Percentiles rank a stretch among this genome's conserved stretches.
Conservation (phyloP, 2,797 vertebrate genomes). For the Hydrocynus forskahlii region DNA sequence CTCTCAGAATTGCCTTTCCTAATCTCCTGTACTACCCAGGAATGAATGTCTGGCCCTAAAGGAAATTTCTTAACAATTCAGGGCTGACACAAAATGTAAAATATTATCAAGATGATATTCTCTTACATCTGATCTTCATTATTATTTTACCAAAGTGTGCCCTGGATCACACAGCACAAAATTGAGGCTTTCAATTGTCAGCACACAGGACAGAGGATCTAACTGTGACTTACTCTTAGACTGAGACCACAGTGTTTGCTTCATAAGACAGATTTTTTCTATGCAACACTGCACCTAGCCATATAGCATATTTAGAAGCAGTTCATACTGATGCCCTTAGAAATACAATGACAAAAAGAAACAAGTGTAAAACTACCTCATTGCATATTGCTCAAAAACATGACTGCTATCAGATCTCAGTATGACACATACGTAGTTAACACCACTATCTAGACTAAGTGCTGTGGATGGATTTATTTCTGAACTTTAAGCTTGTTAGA, state of each 20-base stretch:
- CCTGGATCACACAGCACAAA: constrained; percentile 40
- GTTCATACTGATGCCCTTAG: not conserved
- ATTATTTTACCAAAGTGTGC: constrained; percentile 44
- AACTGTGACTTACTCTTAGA: not conserved
- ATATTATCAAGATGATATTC: constrained; percentile 75
- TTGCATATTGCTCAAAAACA: too few species aligned
- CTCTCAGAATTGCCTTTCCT: constrained; percentile 59
- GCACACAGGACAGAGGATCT: too few species aligned
- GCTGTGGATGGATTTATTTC: constrained; percentile 28
- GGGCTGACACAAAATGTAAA: constrained; percentile 71
- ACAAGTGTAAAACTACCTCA: not conserved
- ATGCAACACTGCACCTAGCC: too few species aligned
- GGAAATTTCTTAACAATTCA: constrained; percentile 71
- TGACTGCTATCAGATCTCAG: not conserved
- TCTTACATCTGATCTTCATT: constrained; percentile 65
- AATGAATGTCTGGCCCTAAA: constrained; percentile 58
- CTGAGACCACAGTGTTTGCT: not conserved
- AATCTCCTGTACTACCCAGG: constrained; percentile 65
- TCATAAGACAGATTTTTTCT: not conserved
- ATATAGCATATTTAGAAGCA: not conserved
- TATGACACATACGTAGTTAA: not conserved
- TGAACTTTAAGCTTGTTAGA: constrained; percentile 24
- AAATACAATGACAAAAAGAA: not conserved
- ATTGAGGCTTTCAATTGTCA: constrained; percentile 32
- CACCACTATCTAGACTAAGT: not conserved